Base-by-base conservation (phyloP, 2,797 vertebrate species). In the Enteromius viviparus region DNA sequence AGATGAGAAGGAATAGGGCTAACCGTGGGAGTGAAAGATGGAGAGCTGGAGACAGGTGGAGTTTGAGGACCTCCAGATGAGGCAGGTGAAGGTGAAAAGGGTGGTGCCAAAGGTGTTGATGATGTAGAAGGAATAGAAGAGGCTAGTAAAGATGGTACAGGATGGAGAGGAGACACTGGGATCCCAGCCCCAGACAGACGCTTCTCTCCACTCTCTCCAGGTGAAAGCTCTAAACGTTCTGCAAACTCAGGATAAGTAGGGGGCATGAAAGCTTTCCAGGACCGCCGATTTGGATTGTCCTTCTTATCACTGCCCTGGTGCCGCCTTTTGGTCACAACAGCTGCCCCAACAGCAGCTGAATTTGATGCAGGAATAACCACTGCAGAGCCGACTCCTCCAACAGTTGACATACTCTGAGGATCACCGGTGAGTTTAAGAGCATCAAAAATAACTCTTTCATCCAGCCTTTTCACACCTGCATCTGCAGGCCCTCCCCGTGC, bases 241-340 rank as follows among this genome's bases (percentile, higher is more conserved):
- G 97, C 96, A 81, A 99, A 99, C 78, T 99, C 98, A 0, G 97
- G 97, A 90, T 96, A 99, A 90, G 96, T 97, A 0, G 97, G 96
- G 0, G 97, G 97, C 96, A 99, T 97, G 79, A 99, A 99, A 7
- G 96, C 96, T 88, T 99, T 99, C 98, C 98, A 99, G 0, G 98
- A 99, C 7, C 98, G 95, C 7, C 98, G 94, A 89, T 99, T 98
- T 64, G 96, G 89, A 53, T 99, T 99, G 88, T 99, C 98, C 91
- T 97, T 97, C 85, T 93, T 95, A 64, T 95, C 95, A 0, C 92
- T 84, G 0, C 92, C 93, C 83, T 95, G 94, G 83, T 94, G 93
- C 3, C 94, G 92, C 86, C 93, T 90, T 88, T 95, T 96, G 82
- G 91, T 94, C 76, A 94, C 95, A 9, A 93, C 93, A 68, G 93